A percentile compares a stretch with the other conserved stretches of the same genome.
Conservation (phyloP, 2,797 vertebrate genomes). For the Balearica regulorum region DNA sequence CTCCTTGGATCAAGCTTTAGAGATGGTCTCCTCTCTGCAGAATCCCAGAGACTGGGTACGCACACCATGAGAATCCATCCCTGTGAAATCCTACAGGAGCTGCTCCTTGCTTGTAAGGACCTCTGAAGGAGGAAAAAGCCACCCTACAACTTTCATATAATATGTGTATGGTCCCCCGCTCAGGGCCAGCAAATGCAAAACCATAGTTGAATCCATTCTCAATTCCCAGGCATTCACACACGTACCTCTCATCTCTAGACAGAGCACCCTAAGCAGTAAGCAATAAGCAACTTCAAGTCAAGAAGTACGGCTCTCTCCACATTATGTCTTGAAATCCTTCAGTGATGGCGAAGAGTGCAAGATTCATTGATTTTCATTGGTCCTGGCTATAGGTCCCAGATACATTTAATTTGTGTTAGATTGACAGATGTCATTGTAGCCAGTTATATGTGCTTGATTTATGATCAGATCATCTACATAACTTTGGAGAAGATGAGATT, state of each 20-base stretch:
- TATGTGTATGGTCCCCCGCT: accelerated
- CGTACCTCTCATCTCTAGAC: neutral
- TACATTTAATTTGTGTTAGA: neutral
- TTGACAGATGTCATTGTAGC: neutral
- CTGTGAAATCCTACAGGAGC: neutral
- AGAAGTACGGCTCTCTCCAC: neutral
- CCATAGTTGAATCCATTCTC: neutral
- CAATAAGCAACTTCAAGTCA: neutral
- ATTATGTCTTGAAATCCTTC: neutral
- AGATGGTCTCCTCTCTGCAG: neutral
- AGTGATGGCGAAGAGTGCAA: neutral
- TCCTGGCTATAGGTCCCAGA: neutral
- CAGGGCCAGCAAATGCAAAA: neutral
- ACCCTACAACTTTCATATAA: neutral
- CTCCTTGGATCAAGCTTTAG: neutral
- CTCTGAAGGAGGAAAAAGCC: neutral
- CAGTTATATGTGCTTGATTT: neutral
- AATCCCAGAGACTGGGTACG: neutral
- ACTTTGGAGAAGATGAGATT: neutral
- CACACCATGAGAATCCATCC: neutral
- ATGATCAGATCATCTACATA: neutral
- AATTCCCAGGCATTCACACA: neutral
- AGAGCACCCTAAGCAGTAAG: neutral
- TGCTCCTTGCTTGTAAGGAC: neutral
- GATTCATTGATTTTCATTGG: neutral